Evolutionary conservation across 1,140 invertebrate genomes (phyloP).

Genomic region (Mylabris phalerata): DNA sequence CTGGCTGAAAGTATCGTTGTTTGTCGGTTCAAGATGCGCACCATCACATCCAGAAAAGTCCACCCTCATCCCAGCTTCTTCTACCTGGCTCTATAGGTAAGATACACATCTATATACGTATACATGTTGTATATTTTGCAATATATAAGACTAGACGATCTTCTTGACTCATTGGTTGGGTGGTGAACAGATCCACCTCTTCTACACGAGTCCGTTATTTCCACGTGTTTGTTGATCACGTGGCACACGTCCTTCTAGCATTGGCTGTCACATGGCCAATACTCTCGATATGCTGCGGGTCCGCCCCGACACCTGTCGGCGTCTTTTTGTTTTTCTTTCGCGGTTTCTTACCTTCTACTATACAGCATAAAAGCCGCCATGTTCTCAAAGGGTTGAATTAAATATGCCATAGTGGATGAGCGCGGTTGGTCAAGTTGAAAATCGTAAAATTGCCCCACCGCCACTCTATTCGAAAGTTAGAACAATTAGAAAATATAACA

Average conservation of each 20-base stretch:
- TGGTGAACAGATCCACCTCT: conserved; percentile 34
- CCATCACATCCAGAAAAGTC: too few relatives aligned
- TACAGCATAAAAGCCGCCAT: conserved; percentile 1
- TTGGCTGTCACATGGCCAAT: conserved; percentile 18
- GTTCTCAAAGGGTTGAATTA: conserved; percentile 14
- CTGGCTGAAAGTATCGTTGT: not conserved
- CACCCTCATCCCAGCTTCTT: too few relatives aligned
- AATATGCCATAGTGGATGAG: conserved; percentile 1
- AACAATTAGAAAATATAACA: too few relatives aligned
- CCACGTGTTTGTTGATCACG: conserved; percentile 14
- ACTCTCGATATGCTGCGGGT: conserved; percentile 10
- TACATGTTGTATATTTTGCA: too few relatives aligned
- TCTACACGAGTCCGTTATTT: conserved; percentile 36
- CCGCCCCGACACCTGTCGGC: conserved; percentile 16
- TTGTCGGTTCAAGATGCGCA: too few relatives aligned
- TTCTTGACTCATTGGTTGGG: conserved; percentile 15
- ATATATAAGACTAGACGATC: too few relatives aligned
- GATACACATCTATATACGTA: too few relatives aligned
- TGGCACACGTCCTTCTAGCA: conserved; percentile 9
- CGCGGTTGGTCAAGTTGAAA: conserved; percentile 6
- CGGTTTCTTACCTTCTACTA: conserved; percentile 8
- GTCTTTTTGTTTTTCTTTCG: conserved; percentile 15
- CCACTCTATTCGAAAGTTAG: not conserved
- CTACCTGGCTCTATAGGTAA: too few relatives aligned
- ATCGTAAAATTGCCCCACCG: conserved; percentile 2